Evolutionary conservation across 2,797 vertebrate genomes (phyloP).

Genomic region (Lacerta agilis): DNA sequence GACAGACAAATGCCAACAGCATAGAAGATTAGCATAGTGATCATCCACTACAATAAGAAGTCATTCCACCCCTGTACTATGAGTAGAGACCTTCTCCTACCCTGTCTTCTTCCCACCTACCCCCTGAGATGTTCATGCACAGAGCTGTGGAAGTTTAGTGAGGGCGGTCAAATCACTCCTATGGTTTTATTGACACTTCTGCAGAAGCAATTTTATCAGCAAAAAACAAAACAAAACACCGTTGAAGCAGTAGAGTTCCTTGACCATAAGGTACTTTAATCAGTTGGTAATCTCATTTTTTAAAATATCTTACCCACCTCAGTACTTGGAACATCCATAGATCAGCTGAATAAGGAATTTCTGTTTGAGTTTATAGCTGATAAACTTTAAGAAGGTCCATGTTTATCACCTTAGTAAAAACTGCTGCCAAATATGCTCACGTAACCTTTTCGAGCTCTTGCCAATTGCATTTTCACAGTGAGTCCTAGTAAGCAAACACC

Average conservation of each 20-base stretch:
- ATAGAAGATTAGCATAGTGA: not conserved
- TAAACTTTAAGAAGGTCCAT: not conserved
- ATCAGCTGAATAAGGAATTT: constrained; percentile 24
- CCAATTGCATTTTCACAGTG: not conserved
- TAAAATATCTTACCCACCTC: constrained; percentile 14
- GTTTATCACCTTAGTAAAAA: constrained; percentile 7
- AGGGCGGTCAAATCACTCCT: not conserved
- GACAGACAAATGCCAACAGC: not conserved
- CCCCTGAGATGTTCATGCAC: not conserved
- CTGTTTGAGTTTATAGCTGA: not conserved
- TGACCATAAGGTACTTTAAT: constrained; percentile 16
- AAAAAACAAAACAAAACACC: not conserved
- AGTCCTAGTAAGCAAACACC: not conserved
- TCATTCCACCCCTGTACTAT: not conserved
- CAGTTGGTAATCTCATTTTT: constrained; percentile 27
- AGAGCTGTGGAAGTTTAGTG: not conserved
- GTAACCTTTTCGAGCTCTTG: not conserved
- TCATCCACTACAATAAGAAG: not conserved
- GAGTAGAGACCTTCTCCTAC: not conserved
- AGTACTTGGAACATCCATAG: constrained; percentile 26
- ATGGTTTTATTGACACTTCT: not conserved
- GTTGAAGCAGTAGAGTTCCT: not conserved
- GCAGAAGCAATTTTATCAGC: not conserved
- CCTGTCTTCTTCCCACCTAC: not conserved
- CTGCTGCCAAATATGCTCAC: not conserved